Conservation (phyloP, 2,888 invertebrate genomes). For the Itoplectis maculator region DNA sequence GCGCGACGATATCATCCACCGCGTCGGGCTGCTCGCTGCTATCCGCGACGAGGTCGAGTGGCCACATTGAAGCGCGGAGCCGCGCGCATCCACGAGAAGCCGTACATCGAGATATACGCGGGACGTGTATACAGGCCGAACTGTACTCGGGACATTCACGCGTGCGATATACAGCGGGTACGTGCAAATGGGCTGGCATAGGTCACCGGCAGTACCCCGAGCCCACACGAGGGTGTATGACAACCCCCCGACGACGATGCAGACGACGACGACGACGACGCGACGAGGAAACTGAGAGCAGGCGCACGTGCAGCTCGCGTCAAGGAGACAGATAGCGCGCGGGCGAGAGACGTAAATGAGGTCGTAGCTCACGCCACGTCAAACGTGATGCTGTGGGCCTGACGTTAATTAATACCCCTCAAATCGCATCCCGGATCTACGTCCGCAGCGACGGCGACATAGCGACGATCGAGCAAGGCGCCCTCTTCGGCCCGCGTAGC, state of each 20-base stretch:
- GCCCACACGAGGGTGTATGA: conserved; percentile 12
- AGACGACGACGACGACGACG: too few species aligned
- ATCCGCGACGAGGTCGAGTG: too few species aligned
- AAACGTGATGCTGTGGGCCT: conserved; percentile 78
- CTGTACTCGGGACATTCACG: too few species aligned
- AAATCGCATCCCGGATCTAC: conserved; percentile 65
- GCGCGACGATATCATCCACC: too few species aligned
- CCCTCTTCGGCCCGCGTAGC: too few species aligned
- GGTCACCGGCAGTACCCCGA: background rate
- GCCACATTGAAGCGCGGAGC: too few species aligned
- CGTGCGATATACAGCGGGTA: background rate
- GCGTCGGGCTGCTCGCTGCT: too few species aligned
- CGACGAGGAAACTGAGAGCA: conserved; percentile 31
- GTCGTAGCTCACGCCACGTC: conserved; percentile 75
- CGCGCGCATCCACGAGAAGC: too few species aligned
- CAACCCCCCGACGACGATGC: too few species aligned
- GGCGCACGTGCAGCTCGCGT: conserved; percentile 21
- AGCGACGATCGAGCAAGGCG: too few species aligned
- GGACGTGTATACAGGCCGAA: background rate
- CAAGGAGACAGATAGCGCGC: conserved; percentile 76
- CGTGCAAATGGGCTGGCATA: conserved; percentile 25
- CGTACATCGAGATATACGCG: background rate
- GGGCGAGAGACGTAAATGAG: conserved; percentile 77
- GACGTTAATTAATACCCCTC: conserved; percentile 81
- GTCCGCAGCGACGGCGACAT: background rate